Evolutionary conservation across 2,888 invertebrate genomes (phyloP).

Genomic region (Mystacides longicornis): DNA sequence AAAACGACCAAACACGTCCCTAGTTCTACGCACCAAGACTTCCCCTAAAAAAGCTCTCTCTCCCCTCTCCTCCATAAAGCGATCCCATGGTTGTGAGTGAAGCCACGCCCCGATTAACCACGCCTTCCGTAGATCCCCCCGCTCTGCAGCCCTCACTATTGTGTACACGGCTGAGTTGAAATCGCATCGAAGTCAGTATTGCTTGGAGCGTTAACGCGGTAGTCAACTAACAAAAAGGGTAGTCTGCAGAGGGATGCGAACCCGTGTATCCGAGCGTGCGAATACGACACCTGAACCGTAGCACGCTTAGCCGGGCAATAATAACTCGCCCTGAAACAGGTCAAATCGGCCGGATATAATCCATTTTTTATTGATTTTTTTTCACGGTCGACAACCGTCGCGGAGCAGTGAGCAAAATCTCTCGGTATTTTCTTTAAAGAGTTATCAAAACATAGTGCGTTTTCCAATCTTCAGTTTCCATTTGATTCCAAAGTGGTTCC

Average conservation of each 20-base stretch:
- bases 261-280: constrained; percentile 16
- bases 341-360: constrained; percentile 16
- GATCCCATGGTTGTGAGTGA: constrained; percentile 31
- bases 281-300: constrained; percentile 13
- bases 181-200: constrained; percentile 50
- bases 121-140: constrained; percentile 34
- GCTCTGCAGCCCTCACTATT: constrained; percentile 37
- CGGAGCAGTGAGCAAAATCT: background rate
- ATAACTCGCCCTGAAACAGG: constrained; percentile 12
- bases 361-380: constrained; percentile 10
- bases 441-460: too few relatives aligned
- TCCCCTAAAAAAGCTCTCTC: constrained; percentile 35
- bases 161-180: constrained; percentile 52
- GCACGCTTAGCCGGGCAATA: constrained; percentile 15
- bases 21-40: constrained; percentile 31
- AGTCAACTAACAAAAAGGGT: constrained; percentile 18
- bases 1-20: constrained; percentile 35
- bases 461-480: too few relatives aligned
- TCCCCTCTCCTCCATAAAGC: constrained; percentile 32
- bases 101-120: constrained; percentile 38
- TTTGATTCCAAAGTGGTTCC: too few relatives aligned
- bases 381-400: constrained; percentile 1
- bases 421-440: too few relatives aligned
- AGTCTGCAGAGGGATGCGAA: constrained; percentile 15
- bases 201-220: constrained; percentile 37